Percentiles rank a stretch among this genome's conserved stretches.
These are phyloP conservation scores for Gobio gobio DNA, from an alignment of 2,113 vertebrate species.

Conservation along the genomic window DNA sequence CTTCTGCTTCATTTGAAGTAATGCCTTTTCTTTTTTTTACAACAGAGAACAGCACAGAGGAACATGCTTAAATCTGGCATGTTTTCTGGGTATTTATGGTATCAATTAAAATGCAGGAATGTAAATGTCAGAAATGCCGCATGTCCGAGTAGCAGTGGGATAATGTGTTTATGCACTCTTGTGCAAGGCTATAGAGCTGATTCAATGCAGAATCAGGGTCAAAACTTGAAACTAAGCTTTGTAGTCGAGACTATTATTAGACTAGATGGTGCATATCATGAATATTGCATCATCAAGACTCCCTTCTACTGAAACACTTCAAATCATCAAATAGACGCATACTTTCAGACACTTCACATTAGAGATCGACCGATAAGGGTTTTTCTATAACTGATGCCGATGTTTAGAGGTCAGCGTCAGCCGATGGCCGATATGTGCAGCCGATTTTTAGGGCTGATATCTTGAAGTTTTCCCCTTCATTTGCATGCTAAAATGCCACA, in stretches of 20 bases:
- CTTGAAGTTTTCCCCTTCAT: too few relatives aligned
- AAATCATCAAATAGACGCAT: slow-evolving; percentile 16
- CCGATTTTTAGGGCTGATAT: too few relatives aligned
- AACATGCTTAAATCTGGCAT: not conserved
- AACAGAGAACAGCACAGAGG: not conserved
- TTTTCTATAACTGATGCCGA: too few relatives aligned
- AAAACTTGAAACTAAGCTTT: slow-evolving; percentile 18
- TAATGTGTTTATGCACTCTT: not conserved
- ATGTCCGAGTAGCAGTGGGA: not conserved
- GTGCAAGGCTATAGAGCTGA: not conserved
- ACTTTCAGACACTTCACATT: not conserved
- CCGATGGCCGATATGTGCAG: too few relatives aligned
- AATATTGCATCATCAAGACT: slow-evolving; percentile 39
- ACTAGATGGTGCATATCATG: slow-evolving; percentile 28
- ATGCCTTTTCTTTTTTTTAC: slow-evolving; percentile 15
- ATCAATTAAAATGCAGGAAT: slow-evolving; percentile 24
- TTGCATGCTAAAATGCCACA: too few relatives aligned
- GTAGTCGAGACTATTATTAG: slow-evolving; percentile 23
- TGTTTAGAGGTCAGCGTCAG: too few relatives aligned
- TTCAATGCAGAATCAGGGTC: slow-evolving; percentile 23
- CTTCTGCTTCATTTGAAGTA: slow-evolving; percentile 20
- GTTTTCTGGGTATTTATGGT: not conserved
- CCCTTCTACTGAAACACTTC: slow-evolving; percentile 20
- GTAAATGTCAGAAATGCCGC: slow-evolving; percentile 24
- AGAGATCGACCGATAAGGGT: too few relatives aligned